Evolutionary conservation across 2,113 vertebrate species (phyloP).

Genomic region (Excalfactoria chinensis): DNA sequence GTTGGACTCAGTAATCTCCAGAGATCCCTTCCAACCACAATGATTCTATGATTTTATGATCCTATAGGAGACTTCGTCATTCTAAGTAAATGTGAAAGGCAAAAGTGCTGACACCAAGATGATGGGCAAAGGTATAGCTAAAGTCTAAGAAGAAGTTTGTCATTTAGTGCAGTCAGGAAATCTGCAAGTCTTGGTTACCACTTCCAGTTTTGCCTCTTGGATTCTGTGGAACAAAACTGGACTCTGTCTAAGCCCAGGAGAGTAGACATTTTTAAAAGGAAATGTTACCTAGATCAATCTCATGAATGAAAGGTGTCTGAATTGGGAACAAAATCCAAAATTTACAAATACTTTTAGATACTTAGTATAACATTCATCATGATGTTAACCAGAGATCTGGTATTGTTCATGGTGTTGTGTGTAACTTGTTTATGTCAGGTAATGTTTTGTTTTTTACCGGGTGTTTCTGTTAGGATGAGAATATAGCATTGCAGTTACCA

Average conservation of each 20-base stretch:
- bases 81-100: background rate
- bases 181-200: background rate
- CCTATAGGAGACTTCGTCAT: background rate
- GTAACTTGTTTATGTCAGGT: background rate
- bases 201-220: background rate
- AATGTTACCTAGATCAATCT: background rate
- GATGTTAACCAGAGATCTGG: background rate
- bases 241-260: background rate
- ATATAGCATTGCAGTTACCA: background rate
- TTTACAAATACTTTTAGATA: background rate
- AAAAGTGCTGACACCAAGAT: accelerated
- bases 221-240: background rate
- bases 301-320: background rate
- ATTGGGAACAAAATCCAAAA: background rate
- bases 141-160: background rate
- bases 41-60: no score
- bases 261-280: background rate
- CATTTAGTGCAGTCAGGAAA: background rate
- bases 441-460: background rate
- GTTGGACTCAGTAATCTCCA: no score
- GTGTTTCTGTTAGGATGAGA: background rate
- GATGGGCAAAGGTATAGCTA: background rate
- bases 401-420: background rate
- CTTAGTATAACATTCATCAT: background rate
- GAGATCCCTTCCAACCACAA: no score